Conservation (phyloP, 2,797 vertebrate species). For the Parauchenoglanis ngamensis region DNA sequence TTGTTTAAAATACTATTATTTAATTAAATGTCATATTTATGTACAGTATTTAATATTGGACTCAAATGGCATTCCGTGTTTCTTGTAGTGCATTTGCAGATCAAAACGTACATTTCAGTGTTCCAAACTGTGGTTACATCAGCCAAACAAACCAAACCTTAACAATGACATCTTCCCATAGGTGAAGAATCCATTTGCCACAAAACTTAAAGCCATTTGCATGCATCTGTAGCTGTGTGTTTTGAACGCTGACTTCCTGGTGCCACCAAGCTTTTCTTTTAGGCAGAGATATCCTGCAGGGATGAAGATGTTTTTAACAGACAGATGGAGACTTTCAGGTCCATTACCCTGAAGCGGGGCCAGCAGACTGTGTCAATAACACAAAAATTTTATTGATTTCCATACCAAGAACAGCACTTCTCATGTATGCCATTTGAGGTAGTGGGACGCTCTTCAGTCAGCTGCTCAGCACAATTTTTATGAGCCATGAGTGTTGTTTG, state of each 20-base stretch:
- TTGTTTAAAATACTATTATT: not conserved
- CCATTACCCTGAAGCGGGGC: conserved; percentile 72
- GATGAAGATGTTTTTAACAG: conserved; percentile 70
- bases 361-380: conserved; percentile 70
- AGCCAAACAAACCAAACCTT: not conserved
- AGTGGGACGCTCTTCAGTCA: conserved; percentile 54
- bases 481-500: conserved; percentile 30
- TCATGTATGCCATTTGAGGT: conserved; percentile 70
- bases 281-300: conserved; percentile 52
- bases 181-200: conserved; percentile 10
- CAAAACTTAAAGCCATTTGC: conserved; percentile 6
- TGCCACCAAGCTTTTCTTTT: conserved; percentile 54
- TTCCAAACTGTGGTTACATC: not conserved
- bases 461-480: conserved; percentile 35
- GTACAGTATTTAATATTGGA: not conserved
- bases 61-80: not conserved
- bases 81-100: not conserved
- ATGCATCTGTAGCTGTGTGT: conserved; percentile 47
- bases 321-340: conserved; percentile 74
- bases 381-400: conserved; percentile 69
- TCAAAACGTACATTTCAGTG: not conserved
- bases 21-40: not conserved
- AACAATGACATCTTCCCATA: conserved; percentile 9
- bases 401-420: conserved; percentile 54
- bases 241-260: conserved; percentile 61